Evolutionary conservation across 2,888 invertebrate species (phyloP).

Genomic region (Diadegma fenestrale): DNA sequence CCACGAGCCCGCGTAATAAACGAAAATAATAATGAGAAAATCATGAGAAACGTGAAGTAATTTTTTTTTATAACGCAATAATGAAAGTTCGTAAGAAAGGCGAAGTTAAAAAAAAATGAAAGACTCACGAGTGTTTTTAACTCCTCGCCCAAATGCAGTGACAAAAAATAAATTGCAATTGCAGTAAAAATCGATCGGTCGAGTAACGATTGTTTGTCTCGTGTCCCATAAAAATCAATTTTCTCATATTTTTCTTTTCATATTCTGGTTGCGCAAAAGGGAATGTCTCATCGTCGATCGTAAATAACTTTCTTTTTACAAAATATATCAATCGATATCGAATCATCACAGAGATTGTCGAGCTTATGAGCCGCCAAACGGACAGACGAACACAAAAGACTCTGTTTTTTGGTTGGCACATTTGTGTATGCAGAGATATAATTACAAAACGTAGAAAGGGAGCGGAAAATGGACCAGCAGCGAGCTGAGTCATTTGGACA

Average conservation of each 20-base stretch:
- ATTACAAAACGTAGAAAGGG: not conserved
- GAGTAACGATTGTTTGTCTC: not conserved
- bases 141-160: not conserved
- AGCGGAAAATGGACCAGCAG: slow-evolving; percentile 13
- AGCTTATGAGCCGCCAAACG: not conserved
- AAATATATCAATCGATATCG: not conserved
- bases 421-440: not conserved
- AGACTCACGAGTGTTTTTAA: not conserved
- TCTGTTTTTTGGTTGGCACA: not conserved
- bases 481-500: slow-evolving; percentile 23
- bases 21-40: not conserved
- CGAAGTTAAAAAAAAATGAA: not conserved
- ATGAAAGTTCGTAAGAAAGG: not conserved
- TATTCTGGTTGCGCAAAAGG: not conserved
- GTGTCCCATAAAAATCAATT: not conserved
- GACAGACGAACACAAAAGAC: not conserved
- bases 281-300: not conserved
- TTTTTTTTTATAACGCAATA: not conserved
- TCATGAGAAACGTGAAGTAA: slow-evolving; percentile 12
- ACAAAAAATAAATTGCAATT: not conserved
- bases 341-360: not conserved
- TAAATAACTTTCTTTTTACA: not conserved
- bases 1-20: not conserved
- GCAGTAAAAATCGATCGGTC: not conserved
- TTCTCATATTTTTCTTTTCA: not conserved